Evolutionary conservation across 2,797 vertebrate species (phyloP), one percentile per base, ranked within the genome.

Genomic region (Sebastes baramenuke): DNA sequence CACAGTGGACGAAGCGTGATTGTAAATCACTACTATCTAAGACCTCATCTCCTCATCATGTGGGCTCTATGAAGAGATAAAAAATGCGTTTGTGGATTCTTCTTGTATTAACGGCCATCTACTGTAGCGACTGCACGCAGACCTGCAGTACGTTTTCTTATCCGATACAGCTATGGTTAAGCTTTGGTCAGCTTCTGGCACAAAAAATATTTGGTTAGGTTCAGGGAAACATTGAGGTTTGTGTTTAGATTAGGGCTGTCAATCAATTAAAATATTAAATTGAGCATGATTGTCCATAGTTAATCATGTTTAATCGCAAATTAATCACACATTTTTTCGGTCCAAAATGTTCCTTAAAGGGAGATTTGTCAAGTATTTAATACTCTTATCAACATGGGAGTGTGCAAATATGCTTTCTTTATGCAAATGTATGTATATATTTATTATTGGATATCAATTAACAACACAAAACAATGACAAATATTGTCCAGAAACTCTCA

Each of bases 21-120:
- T 83, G 71, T 62, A 88, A 87, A 82, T 85, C 65, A 24, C 52
- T 38, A 3, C 56, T 59, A 49, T 76, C 74, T 58, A 58, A 73
- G 65, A 75, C 22, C n/a, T 80, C 66, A 60, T 83, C 46, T 72
- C 38, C 34, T 75, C 72, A 29, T 82, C 24, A 14, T 75, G 71
- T 54, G 64, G 30, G 18, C 74, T 81, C 22, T 59, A 8, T 25
- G 66, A 52, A 32, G 52, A 58, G 60, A 72, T 71, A 13, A 67
- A 58, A 58, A 72, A 77, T 24, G 1, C 2, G 38, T 59, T 6
- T 2, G 10, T 59, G 62, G 55, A 55, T 64, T 7, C 13, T 11
- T 61, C 46, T 62, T 46, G 36, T 52, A 42, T 60, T 62, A 36
- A 70, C 36, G 58, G 30, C 22, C 46, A 30, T 10, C 13, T 16